These are phyloP conservation scores for Calameuta filiformis DNA, from an alignment of 2,888 invertebrate species.

Conservation along the genomic window DNA sequence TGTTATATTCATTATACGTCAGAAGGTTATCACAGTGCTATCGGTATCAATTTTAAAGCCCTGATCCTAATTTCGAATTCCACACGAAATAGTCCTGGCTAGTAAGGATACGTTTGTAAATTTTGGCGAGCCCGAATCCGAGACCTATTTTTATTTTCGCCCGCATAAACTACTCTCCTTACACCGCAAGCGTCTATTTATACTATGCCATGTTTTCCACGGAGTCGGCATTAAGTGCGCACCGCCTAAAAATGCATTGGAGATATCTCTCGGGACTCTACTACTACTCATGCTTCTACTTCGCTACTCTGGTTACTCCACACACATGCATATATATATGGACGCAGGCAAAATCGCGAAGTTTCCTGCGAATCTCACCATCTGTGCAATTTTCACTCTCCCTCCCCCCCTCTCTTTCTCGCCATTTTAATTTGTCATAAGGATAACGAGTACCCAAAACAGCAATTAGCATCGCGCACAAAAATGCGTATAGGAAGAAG, in stretches of 20 bases:
- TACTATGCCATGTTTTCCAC: neutral
- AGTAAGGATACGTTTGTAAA: neutral
- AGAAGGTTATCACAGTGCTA: neutral
- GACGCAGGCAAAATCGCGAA: neutral
- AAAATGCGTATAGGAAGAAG: constrained; percentile 8
- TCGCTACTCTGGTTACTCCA: neutral
- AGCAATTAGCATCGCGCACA: constrained; percentile 14
- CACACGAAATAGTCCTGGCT: neutral
- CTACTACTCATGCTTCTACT: neutral
- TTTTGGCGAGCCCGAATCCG: neutral
- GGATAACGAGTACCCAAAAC: neutral
- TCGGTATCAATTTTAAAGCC: neutral
- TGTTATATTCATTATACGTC: neutral
- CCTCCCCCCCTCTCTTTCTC: neutral
- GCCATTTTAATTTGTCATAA: neutral
- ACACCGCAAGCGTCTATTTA: neutral
- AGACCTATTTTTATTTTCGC: neutral
- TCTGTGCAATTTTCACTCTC: too few species aligned
- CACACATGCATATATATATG: neutral
- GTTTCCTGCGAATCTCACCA: neutral
- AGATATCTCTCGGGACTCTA: neutral
- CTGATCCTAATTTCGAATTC: neutral
- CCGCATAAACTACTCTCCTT: neutral
- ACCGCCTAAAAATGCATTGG: neutral
- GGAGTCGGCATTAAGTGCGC: neutral